Conservation (phyloP, 2,888 invertebrate species). For the Andricus curvator region DNA sequence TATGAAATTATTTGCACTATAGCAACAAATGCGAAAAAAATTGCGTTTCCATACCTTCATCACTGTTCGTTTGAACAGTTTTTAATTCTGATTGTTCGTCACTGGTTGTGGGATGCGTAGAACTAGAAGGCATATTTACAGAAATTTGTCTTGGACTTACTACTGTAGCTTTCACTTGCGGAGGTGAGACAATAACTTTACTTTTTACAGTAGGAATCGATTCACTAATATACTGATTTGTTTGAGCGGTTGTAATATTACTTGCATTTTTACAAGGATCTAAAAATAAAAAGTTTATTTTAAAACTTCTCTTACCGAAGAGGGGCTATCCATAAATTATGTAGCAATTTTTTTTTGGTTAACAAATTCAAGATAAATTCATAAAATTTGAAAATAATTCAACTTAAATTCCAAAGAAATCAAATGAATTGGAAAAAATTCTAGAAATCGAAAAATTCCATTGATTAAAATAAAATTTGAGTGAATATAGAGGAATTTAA, state of each 20-base stretch:
- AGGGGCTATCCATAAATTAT: too few relatives aligned
- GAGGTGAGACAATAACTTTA: slow-evolving; percentile 46
- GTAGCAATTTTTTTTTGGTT: too few relatives aligned
- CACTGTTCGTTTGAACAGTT: slow-evolving; percentile 46
- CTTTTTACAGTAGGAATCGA: slow-evolving; percentile 49
- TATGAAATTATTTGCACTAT: too few relatives aligned
- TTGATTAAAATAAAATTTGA: too few relatives aligned
- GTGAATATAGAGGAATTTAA: too few relatives aligned
- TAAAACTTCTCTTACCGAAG: background rate
- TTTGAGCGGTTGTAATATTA: slow-evolving; percentile 47
- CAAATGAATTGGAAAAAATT: too few relatives aligned
- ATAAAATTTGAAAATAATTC: too few relatives aligned
- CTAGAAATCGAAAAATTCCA: too few relatives aligned
- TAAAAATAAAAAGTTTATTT: background rate
- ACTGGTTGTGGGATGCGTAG: slow-evolving; percentile 46
- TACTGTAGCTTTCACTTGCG: slow-evolving; percentile 46
- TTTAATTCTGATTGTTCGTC: slow-evolving; percentile 50
- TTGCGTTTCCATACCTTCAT: slow-evolving; percentile 47
- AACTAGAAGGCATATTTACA: slow-evolving; percentile 9
- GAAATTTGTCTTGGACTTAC: slow-evolving; percentile 23
- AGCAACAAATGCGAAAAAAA: too few relatives aligned
- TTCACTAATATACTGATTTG: slow-evolving; percentile 44
- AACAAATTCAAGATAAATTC: too few relatives aligned
- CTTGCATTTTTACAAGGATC: slow-evolving; percentile 13
- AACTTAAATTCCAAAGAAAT: too few relatives aligned